A percentile compares a stretch with the other conserved stretches of the same genome.
phyloP scores from a whole-genome alignment of 2,113 vertebrate genomes.

The Rhombomys opimus region DNA sequence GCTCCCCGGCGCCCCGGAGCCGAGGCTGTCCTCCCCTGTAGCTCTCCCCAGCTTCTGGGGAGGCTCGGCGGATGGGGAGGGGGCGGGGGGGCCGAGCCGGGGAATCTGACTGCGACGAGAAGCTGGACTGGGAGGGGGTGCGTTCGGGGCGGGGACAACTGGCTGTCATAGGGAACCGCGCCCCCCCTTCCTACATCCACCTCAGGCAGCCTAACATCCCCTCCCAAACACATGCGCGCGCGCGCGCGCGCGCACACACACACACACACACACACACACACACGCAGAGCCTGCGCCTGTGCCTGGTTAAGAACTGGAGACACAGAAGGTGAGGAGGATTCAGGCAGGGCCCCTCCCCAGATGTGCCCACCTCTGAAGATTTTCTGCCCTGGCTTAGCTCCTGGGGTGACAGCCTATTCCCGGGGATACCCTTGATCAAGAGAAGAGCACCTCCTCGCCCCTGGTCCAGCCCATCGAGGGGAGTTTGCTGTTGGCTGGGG shows the following conservation, averaged over 20 bases:
- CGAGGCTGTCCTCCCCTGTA: slow-evolving; percentile 47
- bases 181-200: slow-evolving; percentile 72
- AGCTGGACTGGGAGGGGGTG: slow-evolving; percentile 71
- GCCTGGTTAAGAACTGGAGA: slow-evolving; percentile 36
- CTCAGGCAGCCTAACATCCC: slow-evolving; percentile 68
- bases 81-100: slow-evolving; percentile 62
- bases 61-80: slow-evolving; percentile 56
- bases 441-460: slow-evolving; percentile 43
- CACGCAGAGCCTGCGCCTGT: slow-evolving; percentile 12
- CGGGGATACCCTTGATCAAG: slow-evolving; percentile 55
- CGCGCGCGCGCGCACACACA: slow-evolving; percentile 12
- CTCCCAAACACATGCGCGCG: slow-evolving; percentile 37
- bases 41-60: slow-evolving; percentile 61
- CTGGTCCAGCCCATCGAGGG: slow-evolving; percentile 15
- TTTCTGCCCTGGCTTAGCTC: slow-evolving; percentile 45
- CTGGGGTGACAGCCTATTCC: background rate
- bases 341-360: slow-evolving; percentile 61
- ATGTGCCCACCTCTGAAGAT: background rate
- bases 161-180: slow-evolving; percentile 71
- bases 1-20: slow-evolving; percentile 50
- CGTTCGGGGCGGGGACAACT: slow-evolving; percentile 73
- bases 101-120: slow-evolving; percentile 69
- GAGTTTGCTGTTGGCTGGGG: slow-evolving; percentile 60
- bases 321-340: slow-evolving; percentile 64
- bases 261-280: slow-evolving; percentile 40